Evolutionary conservation across 2,797 vertebrate genomes (phyloP), one percentile per base, ranked within the genome.

Genomic region (Pelodytes ibericus): DNA sequence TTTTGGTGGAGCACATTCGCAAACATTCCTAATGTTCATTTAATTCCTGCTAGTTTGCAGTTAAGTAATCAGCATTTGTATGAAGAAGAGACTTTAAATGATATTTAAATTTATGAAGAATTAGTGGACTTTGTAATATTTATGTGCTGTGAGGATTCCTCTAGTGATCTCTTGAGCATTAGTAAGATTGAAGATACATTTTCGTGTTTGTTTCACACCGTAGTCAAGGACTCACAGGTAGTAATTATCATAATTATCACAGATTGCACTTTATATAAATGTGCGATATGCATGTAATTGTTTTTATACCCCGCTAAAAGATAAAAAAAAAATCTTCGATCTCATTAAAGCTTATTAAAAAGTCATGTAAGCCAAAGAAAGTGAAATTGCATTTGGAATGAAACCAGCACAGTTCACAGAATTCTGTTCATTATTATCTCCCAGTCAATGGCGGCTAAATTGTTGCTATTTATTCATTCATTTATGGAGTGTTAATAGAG

Each of bases 201-300:
- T 41, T 69, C 11, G 27, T 75, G 29, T 59, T 61, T 75, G 59
- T 64, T 71, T 77, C 60, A 60, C 31, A 30, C 30, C 16, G 18
- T 77, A 33, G 61, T 13, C 27, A 59, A 61, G 36, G 62, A 41
- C 53, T 76, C 41, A 36, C 41, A 30, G 47, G 31, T 62, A 61
- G 58, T 24, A 69, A 70, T 76, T 67, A 78, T 66, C 24, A 39
- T 66, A 67, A 71, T 72, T 65, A 68, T 73, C 53, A 61, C 20
- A 36, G 57, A 66, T 49, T 27, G 62, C 61, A 27, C 15, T 51
- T 60, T 13, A 36, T 36, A 49, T 18, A 36, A 30, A 22, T 60
- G 62, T 68, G 39, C 31, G 25, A 4, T 51, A 44, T 51, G 70
- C 36, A 27, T 58, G 51, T 72, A 66, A 70, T 58, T 72, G 65